These are phyloP conservation scores for Drosophila kepulauana DNA, from an alignment of 1,140 invertebrate genomes.

Conservation along the genomic window DNA sequence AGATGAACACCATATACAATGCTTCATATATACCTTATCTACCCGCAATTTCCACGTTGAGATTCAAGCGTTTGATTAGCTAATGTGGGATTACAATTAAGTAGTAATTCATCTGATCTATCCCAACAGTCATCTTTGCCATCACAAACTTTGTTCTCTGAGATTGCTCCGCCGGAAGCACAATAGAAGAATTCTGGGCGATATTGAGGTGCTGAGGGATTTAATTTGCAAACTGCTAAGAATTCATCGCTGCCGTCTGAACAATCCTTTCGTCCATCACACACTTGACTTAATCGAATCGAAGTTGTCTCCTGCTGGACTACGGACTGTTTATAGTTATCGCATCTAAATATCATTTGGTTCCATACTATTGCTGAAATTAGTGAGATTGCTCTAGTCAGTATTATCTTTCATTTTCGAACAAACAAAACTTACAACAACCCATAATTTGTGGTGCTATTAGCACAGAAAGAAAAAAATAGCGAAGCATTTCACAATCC, in stretches of 20 bases:
- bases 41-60: constrained; percentile 10
- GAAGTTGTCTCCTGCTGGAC: not conserved
- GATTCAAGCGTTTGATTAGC: fast-evolving
- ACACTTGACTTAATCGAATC: not conserved
- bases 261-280: constrained; percentile 11
- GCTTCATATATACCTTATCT: not conserved
- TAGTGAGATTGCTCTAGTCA: not conserved
- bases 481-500: constrained; percentile 6
- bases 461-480: not conserved
- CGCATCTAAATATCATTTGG: not conserved
- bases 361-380: not conserved
- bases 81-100: not conserved
- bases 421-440: not conserved
- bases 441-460: not conserved
- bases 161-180: constrained; percentile 8
- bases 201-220: not conserved
- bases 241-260: constrained; percentile 26
- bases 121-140: constrained; percentile 1
- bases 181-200: not conserved
- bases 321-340: not conserved
- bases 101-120: constrained; percentile 3
- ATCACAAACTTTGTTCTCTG: not conserved
- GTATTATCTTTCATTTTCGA: too few relatives aligned
- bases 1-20: not conserved
- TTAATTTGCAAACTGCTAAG: constrained; percentile 1